Conservation (phyloP, 2,888 invertebrate genomes). For the Polydrusus tereticollis region DNA sequence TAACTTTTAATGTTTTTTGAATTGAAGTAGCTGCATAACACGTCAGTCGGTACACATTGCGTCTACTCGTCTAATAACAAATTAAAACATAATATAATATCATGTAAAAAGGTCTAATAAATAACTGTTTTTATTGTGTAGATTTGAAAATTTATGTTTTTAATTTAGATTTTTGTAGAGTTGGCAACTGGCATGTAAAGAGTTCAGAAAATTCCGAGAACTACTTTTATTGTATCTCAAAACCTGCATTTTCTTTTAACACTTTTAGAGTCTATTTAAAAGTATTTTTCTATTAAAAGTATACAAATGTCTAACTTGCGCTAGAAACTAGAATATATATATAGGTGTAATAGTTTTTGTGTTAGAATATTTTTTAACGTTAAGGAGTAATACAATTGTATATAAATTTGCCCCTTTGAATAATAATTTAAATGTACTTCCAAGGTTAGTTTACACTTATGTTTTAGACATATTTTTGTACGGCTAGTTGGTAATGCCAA, state of each 20-base stretch:
- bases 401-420: conserved; percentile 17
- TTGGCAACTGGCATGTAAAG: conserved; percentile 59
- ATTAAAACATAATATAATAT: conserved; percentile 1
- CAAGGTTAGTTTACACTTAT: conserved; percentile 20
- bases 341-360: conserved; percentile 29
- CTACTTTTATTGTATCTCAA: conserved; percentile 33
- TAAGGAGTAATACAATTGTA: conserved; percentile 20
- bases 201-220: conserved; percentile 39
- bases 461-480: not conserved
- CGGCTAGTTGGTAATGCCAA: not conserved
- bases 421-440: conserved; percentile 19
- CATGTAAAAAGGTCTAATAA: not conserved
- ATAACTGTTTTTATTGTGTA: conserved; percentile 52
- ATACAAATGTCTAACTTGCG: conserved; percentile 33
- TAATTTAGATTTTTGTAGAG: conserved; percentile 58
- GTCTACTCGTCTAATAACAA: not conserved
- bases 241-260: conserved; percentile 45
- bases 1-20: no score
- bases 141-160: conserved; percentile 54
- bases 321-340: conserved; percentile 30
- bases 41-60: no score
- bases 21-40: no score
- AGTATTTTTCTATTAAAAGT: conserved; percentile 30
- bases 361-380: conserved; percentile 16
- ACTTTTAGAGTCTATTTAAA: conserved; percentile 34